Evolutionary conservation across 2,797 vertebrate species (phyloP), one percentile per base, ranked within the genome.

Genomic region (Sebastes umbrosus): DNA sequence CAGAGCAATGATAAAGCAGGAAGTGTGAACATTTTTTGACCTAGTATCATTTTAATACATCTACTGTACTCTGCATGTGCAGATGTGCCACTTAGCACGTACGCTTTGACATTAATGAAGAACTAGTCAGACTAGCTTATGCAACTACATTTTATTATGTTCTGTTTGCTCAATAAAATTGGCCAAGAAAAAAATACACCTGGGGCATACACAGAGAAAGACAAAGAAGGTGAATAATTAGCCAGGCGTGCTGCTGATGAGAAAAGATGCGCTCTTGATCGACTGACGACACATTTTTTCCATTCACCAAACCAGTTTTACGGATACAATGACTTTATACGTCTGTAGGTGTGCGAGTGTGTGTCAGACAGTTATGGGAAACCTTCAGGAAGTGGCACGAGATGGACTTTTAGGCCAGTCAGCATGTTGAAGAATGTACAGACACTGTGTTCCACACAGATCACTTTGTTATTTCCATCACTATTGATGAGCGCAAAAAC

Each of bases 201-300:
- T 6, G 13, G 36, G 36, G 13, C 12, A 39, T 39, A 32, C 7
- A 24, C 7, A 24, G 25, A 27, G 11, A 76, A 39, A 12, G 16
- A 82, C 57, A 65, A 87, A 36, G 34, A 4, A 86, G 55, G 11
- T 29, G 8, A 84, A 36, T 50, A 2, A 81, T 29, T 25, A 57
- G 8, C 9, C 22, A 50, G 9, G 24, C 5, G 1, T 68, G 57
- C 7, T 8, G 24, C 2, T 84, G 75, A 65, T 68, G 12, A 43
- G 29, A 70, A 75, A 75, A 60, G 12, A 24, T 12, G 54, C 22
- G 4, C 54, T 55, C 54, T 22, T n/a, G 54, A 1, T 22, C 2
- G 54, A 22, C 54, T 22, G 11, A 34, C 1, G 0, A 22, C 5
- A 57, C 9, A 5, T 14, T 16, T 46, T 46, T 52, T 52, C 16